Conservation (phyloP, 2,888 invertebrate genomes). For the Euphydryas editha region DNA sequence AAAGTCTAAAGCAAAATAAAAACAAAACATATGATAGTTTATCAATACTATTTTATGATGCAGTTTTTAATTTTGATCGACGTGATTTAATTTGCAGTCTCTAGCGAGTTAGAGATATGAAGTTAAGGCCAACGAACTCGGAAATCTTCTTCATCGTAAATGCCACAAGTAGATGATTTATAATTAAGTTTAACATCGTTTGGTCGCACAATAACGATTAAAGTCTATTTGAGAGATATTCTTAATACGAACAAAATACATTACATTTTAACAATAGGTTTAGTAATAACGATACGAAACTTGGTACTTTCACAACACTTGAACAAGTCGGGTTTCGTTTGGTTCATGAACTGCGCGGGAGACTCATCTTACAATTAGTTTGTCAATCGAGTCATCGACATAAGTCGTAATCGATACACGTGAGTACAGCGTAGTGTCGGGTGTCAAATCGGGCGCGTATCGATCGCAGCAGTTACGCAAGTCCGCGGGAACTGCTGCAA, state of each 20-base stretch:
- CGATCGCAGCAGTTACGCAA: conserved; percentile 31
- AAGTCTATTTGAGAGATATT: neutral
- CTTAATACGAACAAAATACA: neutral
- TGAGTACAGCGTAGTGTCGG: conserved; percentile 9
- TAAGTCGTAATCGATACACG: neutral
- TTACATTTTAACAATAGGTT: neutral
- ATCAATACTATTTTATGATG: too few relatives aligned
- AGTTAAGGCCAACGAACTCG: neutral
- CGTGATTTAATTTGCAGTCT: too few relatives aligned
- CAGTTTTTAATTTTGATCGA: too few relatives aligned
- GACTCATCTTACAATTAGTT: neutral
- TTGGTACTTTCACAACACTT: neutral
- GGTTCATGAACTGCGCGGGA: neutral
- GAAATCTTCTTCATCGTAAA: conserved; percentile 1
- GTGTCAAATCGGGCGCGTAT: conserved; percentile 6
- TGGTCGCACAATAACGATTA: neutral
- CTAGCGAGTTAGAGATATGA: neutral
- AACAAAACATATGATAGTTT: too few relatives aligned
- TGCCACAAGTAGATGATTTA: neutral
- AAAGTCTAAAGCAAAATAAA: neutral
- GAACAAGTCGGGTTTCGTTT: neutral
- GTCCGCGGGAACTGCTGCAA: conserved; percentile 38
- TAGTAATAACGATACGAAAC: conserved; percentile 2
- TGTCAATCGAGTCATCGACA: neutral
- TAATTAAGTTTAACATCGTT: neutral